Evolutionary conservation across 2,113 vertebrate genomes (phyloP).

Genomic region (Rousettus leschenaultii): DNA sequence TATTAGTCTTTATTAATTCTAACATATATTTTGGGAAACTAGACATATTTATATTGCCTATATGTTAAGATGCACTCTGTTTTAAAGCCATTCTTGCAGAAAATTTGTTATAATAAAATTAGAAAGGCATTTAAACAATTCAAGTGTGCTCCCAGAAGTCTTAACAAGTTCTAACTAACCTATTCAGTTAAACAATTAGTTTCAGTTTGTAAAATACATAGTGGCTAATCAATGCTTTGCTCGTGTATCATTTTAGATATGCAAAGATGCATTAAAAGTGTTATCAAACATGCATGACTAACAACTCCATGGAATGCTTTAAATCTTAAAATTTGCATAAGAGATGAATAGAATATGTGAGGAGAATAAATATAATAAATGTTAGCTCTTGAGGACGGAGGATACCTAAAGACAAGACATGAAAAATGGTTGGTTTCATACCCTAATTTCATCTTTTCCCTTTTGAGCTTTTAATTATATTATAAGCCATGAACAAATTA

Average conservation of each 20-base stretch:
- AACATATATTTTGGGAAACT: slow-evolving; percentile 21
- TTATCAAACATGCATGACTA: slow-evolving; percentile 20
- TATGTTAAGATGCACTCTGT: neutral
- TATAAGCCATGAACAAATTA: neutral
- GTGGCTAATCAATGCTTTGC: neutral
- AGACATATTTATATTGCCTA: neutral
- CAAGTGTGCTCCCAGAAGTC: slow-evolving; percentile 13
- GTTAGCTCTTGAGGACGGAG: neutral
- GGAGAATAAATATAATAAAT: neutral
- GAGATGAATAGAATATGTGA: neutral
- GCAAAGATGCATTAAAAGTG: neutral
- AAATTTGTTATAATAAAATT: slow-evolving; percentile 56
- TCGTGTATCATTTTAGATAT: neutral
- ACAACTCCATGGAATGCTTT: neutral
- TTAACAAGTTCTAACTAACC: slow-evolving; percentile 30
- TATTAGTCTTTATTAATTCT: slow-evolving; percentile 23
- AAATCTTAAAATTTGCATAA: slow-evolving; percentile 45
- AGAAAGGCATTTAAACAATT: slow-evolving; percentile 57
- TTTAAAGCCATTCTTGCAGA: slow-evolving; percentile 31
- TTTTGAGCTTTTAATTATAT: neutral
- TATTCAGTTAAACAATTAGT: slow-evolving; percentile 47
- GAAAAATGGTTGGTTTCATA: neutral
- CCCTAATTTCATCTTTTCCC: neutral
- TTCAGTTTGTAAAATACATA: slow-evolving; percentile 45
- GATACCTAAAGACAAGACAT: neutral